Evolutionary conservation across 2,888 invertebrate species (phyloP).

Genomic region (Spodoptera picta): DNA sequence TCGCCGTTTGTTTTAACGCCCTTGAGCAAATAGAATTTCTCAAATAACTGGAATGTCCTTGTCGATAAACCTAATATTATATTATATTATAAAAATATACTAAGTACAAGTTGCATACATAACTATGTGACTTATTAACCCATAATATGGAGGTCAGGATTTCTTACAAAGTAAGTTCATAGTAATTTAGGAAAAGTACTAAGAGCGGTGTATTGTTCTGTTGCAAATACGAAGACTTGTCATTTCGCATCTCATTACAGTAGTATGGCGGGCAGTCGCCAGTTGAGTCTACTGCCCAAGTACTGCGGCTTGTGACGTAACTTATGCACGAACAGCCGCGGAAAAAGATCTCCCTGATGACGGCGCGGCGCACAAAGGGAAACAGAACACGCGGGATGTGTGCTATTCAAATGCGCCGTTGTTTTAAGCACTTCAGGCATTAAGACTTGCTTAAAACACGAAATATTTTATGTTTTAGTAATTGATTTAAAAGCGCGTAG

Average conservation of each 20-base stretch:
- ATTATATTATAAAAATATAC: not conserved
- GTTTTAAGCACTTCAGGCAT: conserved; percentile 39
- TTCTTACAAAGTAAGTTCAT: conserved; percentile 10
- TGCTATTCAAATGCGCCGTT: conserved; percentile 36
- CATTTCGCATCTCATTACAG: conserved; percentile 58
- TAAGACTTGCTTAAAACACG: conserved; percentile 32
- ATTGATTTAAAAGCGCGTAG: conserved; percentile 20
- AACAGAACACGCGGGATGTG: conserved; percentile 37
- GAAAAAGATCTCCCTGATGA: conserved; percentile 48
- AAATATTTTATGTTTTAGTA: conserved; percentile 25
- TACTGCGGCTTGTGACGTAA: conserved; percentile 56
- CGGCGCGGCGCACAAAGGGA: conserved; percentile 36
- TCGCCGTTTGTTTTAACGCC: conserved; percentile 9
- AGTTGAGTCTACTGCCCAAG: conserved; percentile 51
- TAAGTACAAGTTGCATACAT: too few relatives aligned
- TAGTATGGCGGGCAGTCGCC: conserved; percentile 36
- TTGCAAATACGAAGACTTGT: conserved; percentile 51
- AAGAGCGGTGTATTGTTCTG: conserved; percentile 22
- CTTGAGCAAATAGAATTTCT: conserved; percentile 37
- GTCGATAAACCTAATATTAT: conserved; percentile 24
- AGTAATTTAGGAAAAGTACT: conserved; percentile 18
- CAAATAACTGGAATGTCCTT: conserved; percentile 30
- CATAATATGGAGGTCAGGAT: conserved; percentile 19
- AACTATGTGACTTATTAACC: conserved; percentile 21
- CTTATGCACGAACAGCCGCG: conserved; percentile 42